phyloP scores from a whole-genome alignment of 2,113 vertebrate species.

The Macrotus californicus region DNA sequence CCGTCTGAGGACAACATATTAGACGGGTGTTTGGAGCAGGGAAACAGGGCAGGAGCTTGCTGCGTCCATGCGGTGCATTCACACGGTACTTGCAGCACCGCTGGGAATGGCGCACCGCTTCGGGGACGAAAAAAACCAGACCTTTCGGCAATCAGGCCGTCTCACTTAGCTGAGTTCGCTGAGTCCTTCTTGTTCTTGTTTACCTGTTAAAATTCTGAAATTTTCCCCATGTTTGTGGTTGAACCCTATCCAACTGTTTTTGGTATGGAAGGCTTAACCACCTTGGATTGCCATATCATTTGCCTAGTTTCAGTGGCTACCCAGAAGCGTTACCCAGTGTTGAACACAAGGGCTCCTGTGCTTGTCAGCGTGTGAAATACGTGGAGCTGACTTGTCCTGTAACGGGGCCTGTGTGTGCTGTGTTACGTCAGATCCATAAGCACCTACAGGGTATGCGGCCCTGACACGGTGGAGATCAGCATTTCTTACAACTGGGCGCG shows the following conservation, averaged over 20 bases:
- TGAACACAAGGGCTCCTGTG: too few relatives aligned
- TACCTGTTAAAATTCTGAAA: background rate
- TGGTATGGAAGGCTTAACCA: background rate
- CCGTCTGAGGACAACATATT: background rate
- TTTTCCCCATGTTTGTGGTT: background rate
- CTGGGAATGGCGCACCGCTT: background rate
- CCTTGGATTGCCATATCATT: conserved; percentile 13
- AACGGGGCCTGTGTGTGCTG: too few relatives aligned
- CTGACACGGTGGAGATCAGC: background rate
- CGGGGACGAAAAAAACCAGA: too few relatives aligned
- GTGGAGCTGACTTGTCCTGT: too few relatives aligned
- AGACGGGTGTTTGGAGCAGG: background rate
- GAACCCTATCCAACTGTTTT: background rate
- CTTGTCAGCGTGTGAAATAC: too few relatives aligned
- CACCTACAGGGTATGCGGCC: background rate
- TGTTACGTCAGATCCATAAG: background rate
- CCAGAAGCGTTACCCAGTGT: too few relatives aligned
- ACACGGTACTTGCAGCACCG: background rate
- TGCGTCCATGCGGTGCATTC: background rate
- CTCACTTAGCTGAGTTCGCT: conserved; percentile 2
- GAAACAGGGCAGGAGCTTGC: background rate
- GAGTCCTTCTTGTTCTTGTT: background rate
- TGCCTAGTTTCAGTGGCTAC: background rate
- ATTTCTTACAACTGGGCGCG: background rate
- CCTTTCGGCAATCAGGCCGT: background rate